Evolutionary conservation across 2,888 invertebrate genomes (phyloP), one percentile per base, ranked within the genome.

Genomic region (Bembecia ichneumoniformis): DNA sequence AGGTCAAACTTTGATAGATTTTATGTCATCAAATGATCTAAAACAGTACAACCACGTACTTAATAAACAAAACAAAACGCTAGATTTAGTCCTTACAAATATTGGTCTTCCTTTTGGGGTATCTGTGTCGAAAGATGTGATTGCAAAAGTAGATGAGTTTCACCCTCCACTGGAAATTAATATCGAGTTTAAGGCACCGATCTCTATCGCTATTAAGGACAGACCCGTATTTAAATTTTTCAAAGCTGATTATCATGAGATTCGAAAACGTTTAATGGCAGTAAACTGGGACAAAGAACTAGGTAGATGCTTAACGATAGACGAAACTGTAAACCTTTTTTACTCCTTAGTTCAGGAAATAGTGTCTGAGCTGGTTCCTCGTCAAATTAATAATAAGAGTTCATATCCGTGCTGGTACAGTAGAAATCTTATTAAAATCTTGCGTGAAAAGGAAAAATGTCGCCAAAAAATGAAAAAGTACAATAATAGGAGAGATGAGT

Each of bases 391-490:
- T 10, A 48, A 16, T 14, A 48, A 48, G 2, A 36, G n/a, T 11
- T 11, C 43, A 3, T 52, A 35, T 20, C 52, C 50, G n/a, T 47
- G 48, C 1, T 52, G 52, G 52, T 47, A 43, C 11, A 14, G 20
- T 43, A 10, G n/a, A 40, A 17, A 5, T 28, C 35, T 51, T 11
- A 51, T 46, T 47, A 47, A 43, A 48, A 4, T 43, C 4, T 44
- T 48, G n/a, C 47, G 45, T 14, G 48, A 53, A 50, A 54, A 54
- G 16, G 16, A n/a, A 50, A 16, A 54, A 50, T 35, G 35, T 35
- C 7, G 35, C 7, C 35, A 35, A 35, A 35, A 11, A 11, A 35
- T 35, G 35, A 35, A 35, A 11, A 35, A 35, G 11, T 11, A 35
- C 5, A 35, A 35, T 1, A 35, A 35, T 10, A 35, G 11, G 35